phyloP scores from a whole-genome alignment of 2,888 invertebrate species.

The Chirona hameri region DNA sequence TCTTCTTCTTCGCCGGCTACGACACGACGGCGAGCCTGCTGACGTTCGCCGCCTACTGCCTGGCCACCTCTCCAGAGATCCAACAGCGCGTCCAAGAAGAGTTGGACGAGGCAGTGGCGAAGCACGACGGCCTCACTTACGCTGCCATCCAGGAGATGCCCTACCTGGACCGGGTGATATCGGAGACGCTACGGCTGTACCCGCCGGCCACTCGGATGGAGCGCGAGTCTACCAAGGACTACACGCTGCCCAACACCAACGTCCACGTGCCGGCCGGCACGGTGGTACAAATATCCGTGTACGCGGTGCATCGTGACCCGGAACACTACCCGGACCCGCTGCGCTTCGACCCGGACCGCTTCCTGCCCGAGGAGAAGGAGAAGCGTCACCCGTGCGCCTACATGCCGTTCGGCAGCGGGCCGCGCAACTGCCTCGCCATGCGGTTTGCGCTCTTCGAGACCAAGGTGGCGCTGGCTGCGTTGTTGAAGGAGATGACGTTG shows the following conservation, averaged over 20 bases:
- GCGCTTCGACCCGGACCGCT: slow-evolving; percentile 54
- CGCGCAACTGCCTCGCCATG: slow-evolving; percentile 44
- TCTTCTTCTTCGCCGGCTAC: no score
- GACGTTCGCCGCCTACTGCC: no score
- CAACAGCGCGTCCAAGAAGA: no score
- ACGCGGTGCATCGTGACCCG: slow-evolving; percentile 60
- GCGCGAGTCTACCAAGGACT: slow-evolving; percentile 24
- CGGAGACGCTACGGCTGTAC: slow-evolving; percentile 59
- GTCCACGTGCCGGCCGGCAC: slow-evolving; percentile 42
- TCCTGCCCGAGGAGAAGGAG: slow-evolving; percentile 43
- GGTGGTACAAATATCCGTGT: slow-evolving; percentile 54
- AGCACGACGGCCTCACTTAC: slow-evolving; percentile 53
- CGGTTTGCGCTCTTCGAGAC: slow-evolving; percentile 55
- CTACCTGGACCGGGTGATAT: slow-evolving; percentile 55
- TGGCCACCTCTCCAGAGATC: no score
- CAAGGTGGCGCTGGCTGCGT: slow-evolving; percentile 51
- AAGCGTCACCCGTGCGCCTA: slow-evolving; percentile 38
- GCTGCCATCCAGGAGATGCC: slow-evolving; percentile 53
- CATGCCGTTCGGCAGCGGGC: slow-evolving; percentile 41
- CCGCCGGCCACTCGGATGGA: slow-evolving; percentile 57
- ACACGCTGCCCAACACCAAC: not conserved
- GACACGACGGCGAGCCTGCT: no score
- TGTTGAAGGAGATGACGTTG: slow-evolving; percentile 52
- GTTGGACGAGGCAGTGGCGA: slow-evolving; percentile 42
- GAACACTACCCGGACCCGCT: slow-evolving; percentile 60